phyloP scores from a whole-genome alignment of 2,113 vertebrate species.

The Ictidomys tridecemlineatus region DNA sequence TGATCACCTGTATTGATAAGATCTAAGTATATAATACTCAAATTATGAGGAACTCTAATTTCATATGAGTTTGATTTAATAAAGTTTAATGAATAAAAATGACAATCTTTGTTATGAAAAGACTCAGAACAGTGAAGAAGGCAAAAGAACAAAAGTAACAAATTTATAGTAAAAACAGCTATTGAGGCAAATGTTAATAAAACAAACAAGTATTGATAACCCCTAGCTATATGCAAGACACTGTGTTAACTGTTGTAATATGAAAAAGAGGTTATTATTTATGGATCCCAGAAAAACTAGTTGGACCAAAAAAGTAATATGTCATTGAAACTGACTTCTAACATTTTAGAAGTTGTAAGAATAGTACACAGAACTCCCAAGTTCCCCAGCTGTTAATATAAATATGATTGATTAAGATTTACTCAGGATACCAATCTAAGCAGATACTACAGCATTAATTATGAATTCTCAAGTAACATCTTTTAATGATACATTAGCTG shows the following conservation, averaged over 20 bases:
- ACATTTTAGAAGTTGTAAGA: slow-evolving; percentile 42
- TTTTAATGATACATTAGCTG: slow-evolving; percentile 76
- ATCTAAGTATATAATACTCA: background rate
- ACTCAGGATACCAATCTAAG: slow-evolving; percentile 53
- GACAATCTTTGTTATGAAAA: background rate
- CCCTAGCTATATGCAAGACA: background rate
- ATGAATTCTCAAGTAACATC: slow-evolving; percentile 75
- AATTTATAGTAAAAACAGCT: background rate
- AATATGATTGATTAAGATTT: slow-evolving; percentile 43
- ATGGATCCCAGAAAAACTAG: background rate
- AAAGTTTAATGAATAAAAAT: slow-evolving; percentile 51
- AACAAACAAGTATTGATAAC: background rate
- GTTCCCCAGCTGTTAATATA: background rate
- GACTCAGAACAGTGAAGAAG: background rate
- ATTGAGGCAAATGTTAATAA: background rate
- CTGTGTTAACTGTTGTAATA: background rate
- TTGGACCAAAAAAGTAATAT: slow-evolving; percentile 7
- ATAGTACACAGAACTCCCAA: background rate
- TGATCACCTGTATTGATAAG: background rate
- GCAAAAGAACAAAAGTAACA: slow-evolving; percentile 16
- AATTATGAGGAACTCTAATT: slow-evolving; percentile 42
- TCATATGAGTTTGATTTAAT: slow-evolving; percentile 3
- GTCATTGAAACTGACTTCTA: background rate
- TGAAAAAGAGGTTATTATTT: slow-evolving; percentile 17
- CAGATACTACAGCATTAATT: slow-evolving; percentile 58